Evolutionary conservation across 2,797 vertebrate genomes (phyloP).

Genomic region (Remorina albescens): DNA sequence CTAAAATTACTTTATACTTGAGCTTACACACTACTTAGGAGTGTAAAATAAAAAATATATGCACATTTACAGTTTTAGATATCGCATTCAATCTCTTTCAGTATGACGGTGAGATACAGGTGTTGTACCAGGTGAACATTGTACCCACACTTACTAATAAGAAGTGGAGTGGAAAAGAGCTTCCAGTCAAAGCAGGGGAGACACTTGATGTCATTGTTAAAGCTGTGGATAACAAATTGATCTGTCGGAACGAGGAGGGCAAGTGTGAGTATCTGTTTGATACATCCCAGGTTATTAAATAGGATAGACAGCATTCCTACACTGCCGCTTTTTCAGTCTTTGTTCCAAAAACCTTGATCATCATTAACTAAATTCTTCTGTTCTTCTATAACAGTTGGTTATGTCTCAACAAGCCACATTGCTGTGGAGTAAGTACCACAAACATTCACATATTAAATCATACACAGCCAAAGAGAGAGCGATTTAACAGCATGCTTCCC

Average conservation of each 20-base stretch:
- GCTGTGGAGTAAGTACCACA: slow-evolving; percentile 87
- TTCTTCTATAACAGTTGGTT: slow-evolving; percentile 88
- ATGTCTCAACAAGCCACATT: slow-evolving; percentile 87
- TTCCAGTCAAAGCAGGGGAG: slow-evolving; percentile 89
- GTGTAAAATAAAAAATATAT: background rate
- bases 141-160: slow-evolving; percentile 77
- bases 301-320: background rate
- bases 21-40: background rate
- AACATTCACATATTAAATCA: slow-evolving; percentile 9
- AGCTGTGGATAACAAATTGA: slow-evolving; percentile 86
- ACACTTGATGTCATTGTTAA: slow-evolving; percentile 89
- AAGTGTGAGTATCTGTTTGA: slow-evolving; percentile 88
- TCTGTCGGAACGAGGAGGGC: slow-evolving; percentile 93
- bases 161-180: slow-evolving; percentile 88
- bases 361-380: slow-evolving; percentile 39
- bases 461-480: slow-evolving; percentile 4
- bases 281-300: background rate
- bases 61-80: background rate
- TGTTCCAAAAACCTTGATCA: background rate
- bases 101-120: slow-evolving; percentile 93
- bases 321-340: background rate
- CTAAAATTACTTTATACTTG: background rate
- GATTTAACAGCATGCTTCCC: background rate
- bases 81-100: slow-evolving; percentile 60
- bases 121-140: slow-evolving; percentile 87